Conservation (phyloP, 2,888 invertebrate species). For the Cistogaster globosa region DNA sequence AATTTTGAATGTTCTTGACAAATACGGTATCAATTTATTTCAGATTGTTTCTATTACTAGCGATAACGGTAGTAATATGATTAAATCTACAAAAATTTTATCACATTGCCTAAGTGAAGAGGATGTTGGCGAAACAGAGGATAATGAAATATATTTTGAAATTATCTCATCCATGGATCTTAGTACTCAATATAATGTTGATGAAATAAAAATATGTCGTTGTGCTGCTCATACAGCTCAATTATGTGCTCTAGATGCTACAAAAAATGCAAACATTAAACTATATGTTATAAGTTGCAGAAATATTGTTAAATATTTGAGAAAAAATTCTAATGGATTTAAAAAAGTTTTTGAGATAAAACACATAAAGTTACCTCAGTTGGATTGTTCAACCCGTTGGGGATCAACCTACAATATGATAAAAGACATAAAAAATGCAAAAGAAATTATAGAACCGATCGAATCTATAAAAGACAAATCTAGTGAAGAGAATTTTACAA, state of each 20-base stretch:
- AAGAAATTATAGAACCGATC: too few species aligned
- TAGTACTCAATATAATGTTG: too few species aligned
- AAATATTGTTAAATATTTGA: constrained; percentile 45
- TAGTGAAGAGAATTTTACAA: constrained; percentile 25
- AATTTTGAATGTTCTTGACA: neutral
- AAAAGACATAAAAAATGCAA: constrained; percentile 18
- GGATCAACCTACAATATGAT: constrained; percentile 48
- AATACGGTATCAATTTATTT: constrained; percentile 54
- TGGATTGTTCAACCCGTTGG: constrained; percentile 48
- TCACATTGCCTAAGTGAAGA: constrained; percentile 15
- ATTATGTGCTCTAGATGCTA: constrained; percentile 62
- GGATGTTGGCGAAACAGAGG: constrained; percentile 35
- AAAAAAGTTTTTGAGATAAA: too few species aligned
- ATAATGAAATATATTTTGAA: too few species aligned
- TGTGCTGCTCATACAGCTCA: too few species aligned
- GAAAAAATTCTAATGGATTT: constrained; percentile 44
- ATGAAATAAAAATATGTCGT: too few species aligned
- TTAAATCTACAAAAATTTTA: too few species aligned
- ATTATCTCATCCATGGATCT: too few species aligned
- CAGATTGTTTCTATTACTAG: constrained; percentile 67
- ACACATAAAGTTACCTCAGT: constrained; percentile 25
- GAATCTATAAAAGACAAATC: constrained; percentile 19
- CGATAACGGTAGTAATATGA: too few species aligned
- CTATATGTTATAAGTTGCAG: constrained; percentile 21
- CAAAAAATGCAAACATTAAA: constrained; percentile 21